Percentiles rank a stretch among this genome's conserved stretches.
phyloP scores from a whole-genome alignment of 2,888 invertebrate species.

The Leptinotarsa haldemani region DNA sequence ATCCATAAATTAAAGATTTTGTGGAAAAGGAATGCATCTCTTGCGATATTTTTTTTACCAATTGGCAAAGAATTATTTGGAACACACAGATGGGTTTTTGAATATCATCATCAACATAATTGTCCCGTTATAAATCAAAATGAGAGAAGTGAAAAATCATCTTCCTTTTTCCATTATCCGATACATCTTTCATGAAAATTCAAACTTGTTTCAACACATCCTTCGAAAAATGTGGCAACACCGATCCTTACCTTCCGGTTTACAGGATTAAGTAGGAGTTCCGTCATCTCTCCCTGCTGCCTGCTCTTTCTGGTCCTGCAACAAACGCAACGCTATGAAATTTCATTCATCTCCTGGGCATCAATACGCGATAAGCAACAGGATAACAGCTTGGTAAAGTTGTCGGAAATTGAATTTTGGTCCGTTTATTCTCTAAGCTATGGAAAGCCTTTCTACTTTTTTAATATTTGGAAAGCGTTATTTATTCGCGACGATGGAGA shows the following conservation, averaged over 20 bases:
- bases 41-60: too few species aligned
- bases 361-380: constrained; percentile 8
- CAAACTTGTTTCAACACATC: neutral
- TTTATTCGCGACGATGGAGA: too few species aligned
- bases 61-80: too few species aligned
- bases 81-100: too few species aligned
- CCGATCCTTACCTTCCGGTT: constrained; percentile 50
- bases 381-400: constrained; percentile 2
- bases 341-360: constrained; percentile 25
- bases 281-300: constrained; percentile 46
- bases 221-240: constrained; percentile 10
- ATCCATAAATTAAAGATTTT: too few species aligned
- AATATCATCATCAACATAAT: too few species aligned
- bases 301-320: constrained; percentile 47
- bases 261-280: constrained; percentile 50
- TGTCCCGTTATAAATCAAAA: too few species aligned
- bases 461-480: neutral
- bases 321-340: constrained; percentile 30
- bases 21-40: too few species aligned
- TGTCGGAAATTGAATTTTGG: constrained; percentile 18
- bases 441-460: neutral
- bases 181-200: neutral
- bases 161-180: neutral
- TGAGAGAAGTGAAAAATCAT: neutral
- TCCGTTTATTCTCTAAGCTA: neutral